Conservation (phyloP, 2,888 invertebrate species). For the Phytoseiulus persimilis region DNA sequence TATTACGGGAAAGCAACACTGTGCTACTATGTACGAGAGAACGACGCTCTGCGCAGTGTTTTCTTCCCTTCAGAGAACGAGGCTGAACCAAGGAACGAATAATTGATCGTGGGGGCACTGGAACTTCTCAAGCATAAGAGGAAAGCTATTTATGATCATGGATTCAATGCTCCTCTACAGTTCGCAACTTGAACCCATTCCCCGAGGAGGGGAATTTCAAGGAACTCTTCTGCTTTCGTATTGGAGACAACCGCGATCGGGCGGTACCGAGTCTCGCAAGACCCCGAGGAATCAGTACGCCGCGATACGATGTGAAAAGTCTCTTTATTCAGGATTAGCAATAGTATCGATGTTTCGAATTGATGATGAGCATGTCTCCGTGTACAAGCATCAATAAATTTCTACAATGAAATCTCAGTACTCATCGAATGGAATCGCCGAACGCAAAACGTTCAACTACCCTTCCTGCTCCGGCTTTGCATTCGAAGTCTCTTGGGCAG, state of each 20-base stretch:
- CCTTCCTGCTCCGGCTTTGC: not conserved
- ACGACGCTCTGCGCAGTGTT: conserved; percentile 60
- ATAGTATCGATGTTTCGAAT: not conserved
- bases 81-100: not conserved
- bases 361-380: not conserved
- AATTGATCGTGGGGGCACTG: no score
- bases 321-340: not conserved
- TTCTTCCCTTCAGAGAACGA: not conserved
- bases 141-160: no score
- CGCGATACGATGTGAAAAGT: not conserved
- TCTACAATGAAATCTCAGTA: not conserved
- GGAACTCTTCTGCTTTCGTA: no score
- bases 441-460: not conserved
- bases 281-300: not conserved
- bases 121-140: no score
- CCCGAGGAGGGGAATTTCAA: no score
- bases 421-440: not conserved
- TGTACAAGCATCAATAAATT: not conserved
- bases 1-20: conserved; percentile 76
- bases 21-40: conserved; percentile 69
- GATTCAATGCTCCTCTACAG: no score
- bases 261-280: no score
- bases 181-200: no score
- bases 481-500: not conserved
- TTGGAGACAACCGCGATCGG: no score